These are phyloP conservation scores for Sciurus vulgaris DNA, from an alignment of 2,797 vertebrate genomes.

Conservation along the genomic window DNA sequence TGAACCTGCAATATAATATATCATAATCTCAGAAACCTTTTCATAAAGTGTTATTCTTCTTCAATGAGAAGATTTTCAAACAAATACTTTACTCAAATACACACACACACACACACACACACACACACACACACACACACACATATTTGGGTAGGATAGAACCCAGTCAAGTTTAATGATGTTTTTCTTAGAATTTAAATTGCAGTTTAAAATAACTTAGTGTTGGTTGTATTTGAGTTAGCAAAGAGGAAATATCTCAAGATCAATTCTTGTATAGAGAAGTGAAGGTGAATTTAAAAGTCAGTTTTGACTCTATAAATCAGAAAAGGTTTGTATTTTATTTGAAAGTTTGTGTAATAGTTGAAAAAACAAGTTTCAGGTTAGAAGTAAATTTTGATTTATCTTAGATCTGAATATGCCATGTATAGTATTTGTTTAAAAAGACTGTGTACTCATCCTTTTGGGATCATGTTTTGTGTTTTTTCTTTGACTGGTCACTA, in stretches of 20 bases:
- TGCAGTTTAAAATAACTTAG: conserved; percentile 51
- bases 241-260: conserved; percentile 60
- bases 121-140: no score
- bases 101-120: no score
- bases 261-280: conserved; percentile 33
- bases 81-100: conserved; percentile 35
- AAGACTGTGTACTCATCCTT: conserved; percentile 68
- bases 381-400: conserved; percentile 65
- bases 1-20: conserved; percentile 67
- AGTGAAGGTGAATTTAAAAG: conserved; percentile 63
- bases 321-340: conserved; percentile 69
- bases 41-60: conserved; percentile 67
- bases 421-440: conserved; percentile 64
- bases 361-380: conserved; percentile 79
- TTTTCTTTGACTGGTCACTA: conserved; percentile 67
- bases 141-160: not conserved
- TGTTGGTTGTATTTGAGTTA: conserved; percentile 62
- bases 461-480: conserved; percentile 76
- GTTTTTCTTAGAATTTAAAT: conserved; percentile 69
- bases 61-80: conserved; percentile 65
- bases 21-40: conserved; percentile 72
- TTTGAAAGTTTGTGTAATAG: conserved; percentile 76
- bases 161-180: not conserved
- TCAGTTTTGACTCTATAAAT: conserved; percentile 67
- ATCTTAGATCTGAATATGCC: conserved; percentile 62